Conservation (phyloP, 1,140 invertebrate genomes). For the Coptotermes formosanus region DNA sequence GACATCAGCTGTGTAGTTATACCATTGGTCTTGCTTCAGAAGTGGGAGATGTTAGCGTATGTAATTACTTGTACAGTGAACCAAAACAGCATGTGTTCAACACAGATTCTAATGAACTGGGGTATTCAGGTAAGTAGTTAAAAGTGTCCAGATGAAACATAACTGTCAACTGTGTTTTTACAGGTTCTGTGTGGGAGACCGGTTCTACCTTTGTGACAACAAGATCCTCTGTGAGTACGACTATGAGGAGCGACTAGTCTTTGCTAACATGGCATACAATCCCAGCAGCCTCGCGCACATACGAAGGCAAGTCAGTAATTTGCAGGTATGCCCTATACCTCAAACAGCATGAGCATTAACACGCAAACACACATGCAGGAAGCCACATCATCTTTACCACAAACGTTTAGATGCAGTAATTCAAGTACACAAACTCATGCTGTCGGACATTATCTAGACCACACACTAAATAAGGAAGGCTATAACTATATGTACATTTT, state of each 20-base stretch:
- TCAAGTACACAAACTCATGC: neutral
- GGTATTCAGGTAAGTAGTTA: neutral
- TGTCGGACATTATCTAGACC: neutral
- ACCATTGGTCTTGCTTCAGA: no score
- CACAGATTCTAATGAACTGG: neutral
- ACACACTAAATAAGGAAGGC: no score
- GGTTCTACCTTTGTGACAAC: slow-evolving; percentile 90
- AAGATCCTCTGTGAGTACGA: slow-evolving; percentile 93
- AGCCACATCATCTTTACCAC: neutral
- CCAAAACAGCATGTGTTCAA: no score
- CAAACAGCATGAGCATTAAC: slow-evolving; percentile 16
- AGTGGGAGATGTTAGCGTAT: no score
- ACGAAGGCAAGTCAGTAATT: slow-evolving; percentile 55
- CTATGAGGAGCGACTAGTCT: slow-evolving; percentile 87
- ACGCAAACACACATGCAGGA: neutral
- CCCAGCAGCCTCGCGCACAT: slow-evolving; percentile 56
- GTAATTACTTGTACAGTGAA: no score
- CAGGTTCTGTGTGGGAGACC: slow-evolving; percentile 93
- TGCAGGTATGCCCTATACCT: slow-evolving; percentile 41
- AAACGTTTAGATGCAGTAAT: neutral
- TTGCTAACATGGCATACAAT: slow-evolving; percentile 60
- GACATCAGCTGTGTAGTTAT: no score
- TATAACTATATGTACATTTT: no score
- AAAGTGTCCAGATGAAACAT: neutral
- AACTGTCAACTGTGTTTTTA: slow-evolving; percentile 38